A percentile compares a stretch with the other conserved stretches of the same genome.
These are phyloP conservation scores for Scelioninae gen. 2 DNA, from an alignment of 2,888 invertebrate species.

Conservation along the genomic window DNA sequence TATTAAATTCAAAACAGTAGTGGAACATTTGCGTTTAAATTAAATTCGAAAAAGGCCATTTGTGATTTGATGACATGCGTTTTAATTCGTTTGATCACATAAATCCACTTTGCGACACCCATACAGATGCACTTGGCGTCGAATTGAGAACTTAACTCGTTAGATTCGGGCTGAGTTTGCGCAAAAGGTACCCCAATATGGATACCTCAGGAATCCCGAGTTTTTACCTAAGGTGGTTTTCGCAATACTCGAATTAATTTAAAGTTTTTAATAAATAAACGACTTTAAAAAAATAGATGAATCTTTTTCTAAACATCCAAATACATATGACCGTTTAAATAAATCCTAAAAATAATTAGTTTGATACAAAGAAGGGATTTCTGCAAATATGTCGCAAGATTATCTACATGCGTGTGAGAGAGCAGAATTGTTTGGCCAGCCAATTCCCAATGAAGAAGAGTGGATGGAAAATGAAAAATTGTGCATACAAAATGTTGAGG, in stretches of 20 bases:
- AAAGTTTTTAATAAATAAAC: slow-evolving; percentile 3
- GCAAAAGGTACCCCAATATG: slow-evolving; percentile 68
- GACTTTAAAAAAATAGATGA: too few relatives aligned
- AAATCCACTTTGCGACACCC: slow-evolving; percentile 46
- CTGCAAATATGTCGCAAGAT: slow-evolving; percentile 67
- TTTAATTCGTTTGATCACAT: slow-evolving; percentile 50
- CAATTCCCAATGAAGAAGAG: slow-evolving; percentile 82
- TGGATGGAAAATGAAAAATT: slow-evolving; percentile 71
- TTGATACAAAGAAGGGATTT: too few relatives aligned
- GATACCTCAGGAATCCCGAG: slow-evolving; percentile 64
- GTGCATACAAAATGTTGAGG: slow-evolving; percentile 38
- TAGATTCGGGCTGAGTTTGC: slow-evolving; percentile 64
- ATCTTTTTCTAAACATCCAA: too few relatives aligned
- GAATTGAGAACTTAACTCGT: slow-evolving; percentile 33
- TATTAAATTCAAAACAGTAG: too few relatives aligned
- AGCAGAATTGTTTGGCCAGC: slow-evolving; percentile 85
- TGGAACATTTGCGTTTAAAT: slow-evolving; percentile 10
- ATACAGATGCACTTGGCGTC: slow-evolving; percentile 23
- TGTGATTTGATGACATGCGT: slow-evolving; percentile 31
- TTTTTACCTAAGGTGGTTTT: slow-evolving; percentile 32
- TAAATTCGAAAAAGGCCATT: slow-evolving; percentile 5
- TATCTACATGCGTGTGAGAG: slow-evolving; percentile 87
- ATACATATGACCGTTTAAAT: too few relatives aligned
- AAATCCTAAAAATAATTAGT: background rate
- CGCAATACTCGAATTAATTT: slow-evolving; percentile 9